These are phyloP conservation scores for Platyrinchus mystaceus DNA, from an alignment of 2,797 vertebrate genomes.

Conservation along the genomic window DNA sequence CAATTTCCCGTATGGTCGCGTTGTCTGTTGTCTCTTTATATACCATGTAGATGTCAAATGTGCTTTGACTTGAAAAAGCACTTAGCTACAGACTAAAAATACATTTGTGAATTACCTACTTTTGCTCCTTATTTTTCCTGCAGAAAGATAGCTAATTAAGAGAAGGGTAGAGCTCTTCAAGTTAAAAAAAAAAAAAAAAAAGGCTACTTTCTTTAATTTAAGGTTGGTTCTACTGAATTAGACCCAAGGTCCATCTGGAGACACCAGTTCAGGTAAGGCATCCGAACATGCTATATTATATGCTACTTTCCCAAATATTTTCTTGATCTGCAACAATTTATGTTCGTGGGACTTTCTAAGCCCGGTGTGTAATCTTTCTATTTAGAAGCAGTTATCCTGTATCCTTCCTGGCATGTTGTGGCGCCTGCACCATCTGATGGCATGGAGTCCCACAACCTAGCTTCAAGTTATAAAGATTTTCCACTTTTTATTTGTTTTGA, in stretches of 20 bases:
- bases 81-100: neutral
- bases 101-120: neutral
- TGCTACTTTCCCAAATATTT: neutral
- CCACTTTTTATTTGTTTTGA: neutral
- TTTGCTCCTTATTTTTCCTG: neutral
- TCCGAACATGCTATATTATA: neutral
- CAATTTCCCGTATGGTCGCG: neutral
- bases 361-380: neutral
- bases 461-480: neutral
- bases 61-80: neutral
- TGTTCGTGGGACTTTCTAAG: neutral
- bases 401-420: neutral
- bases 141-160: neutral
- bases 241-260: neutral
- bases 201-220: neutral
- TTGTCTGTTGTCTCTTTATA: neutral
- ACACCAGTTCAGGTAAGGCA: neutral
- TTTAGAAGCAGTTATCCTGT: neutral
- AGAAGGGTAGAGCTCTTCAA: neutral
- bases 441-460: neutral
- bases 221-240: neutral
- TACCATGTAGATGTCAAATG: neutral
- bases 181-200: neutral
- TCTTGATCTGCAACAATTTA: neutral
- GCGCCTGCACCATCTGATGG: neutral